These are phyloP conservation scores for Pseudomyrmex dendroicus DNA, from an alignment of 1,140 invertebrate species.

Conservation along the genomic window DNA sequence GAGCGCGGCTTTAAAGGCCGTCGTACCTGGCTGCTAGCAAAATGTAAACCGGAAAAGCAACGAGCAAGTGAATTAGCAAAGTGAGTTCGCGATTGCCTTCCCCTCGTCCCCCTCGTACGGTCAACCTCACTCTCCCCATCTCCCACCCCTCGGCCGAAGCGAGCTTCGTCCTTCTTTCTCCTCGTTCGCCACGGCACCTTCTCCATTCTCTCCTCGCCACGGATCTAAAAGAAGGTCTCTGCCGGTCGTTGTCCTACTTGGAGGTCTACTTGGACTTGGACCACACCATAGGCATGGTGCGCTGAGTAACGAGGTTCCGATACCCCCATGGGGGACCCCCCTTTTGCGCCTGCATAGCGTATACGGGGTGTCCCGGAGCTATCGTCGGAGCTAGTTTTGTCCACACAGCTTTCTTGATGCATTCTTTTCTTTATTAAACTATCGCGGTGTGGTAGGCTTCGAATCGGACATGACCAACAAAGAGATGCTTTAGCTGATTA, in stretches of 20 bases:
- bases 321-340: conserved; percentile 77
- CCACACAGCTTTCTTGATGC: neutral
- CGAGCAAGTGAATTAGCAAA: conserved; percentile 81
- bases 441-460: neutral
- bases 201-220: conserved; percentile 72
- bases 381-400: conserved; percentile 28
- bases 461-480: neutral
- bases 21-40: conserved; percentile 71
- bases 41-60: conserved; percentile 82
- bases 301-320: conserved; percentile 77
- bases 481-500: neutral
- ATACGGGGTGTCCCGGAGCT: conserved; percentile 54
- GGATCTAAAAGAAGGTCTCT: conserved; percentile 84
- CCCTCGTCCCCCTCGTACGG: conserved; percentile 33
- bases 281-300: conserved; percentile 75
- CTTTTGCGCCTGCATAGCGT: conserved; percentile 75
- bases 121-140: conserved; percentile 55
- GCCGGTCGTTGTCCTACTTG: conserved; percentile 85
- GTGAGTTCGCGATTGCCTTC: conserved; percentile 75
- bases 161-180: conserved; percentile 69
- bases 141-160: conserved; percentile 14
- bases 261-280: conserved; percentile 79
- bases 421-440: neutral
- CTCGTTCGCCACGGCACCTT: conserved; percentile 69
- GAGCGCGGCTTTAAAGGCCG: conserved; percentile 71